Conservation (phyloP, 1,140 invertebrate species). For the Calephelis nemesis region DNA sequence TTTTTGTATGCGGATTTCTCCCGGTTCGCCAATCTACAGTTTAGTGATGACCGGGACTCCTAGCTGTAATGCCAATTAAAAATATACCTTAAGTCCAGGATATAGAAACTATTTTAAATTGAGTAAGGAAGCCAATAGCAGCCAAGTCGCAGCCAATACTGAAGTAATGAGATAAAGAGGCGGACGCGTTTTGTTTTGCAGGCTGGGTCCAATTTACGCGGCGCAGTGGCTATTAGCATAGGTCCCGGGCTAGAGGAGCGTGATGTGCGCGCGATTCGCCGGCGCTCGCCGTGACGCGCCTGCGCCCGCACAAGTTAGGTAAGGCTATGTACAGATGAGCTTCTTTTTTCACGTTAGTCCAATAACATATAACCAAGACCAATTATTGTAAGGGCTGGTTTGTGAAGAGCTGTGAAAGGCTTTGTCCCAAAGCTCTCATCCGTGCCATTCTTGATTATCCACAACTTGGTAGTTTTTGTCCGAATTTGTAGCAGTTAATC, state of each 20-base stretch:
- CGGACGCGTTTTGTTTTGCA: conserved; percentile 73
- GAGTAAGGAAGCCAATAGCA: no score
- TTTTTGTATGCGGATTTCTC: conserved; percentile 77
- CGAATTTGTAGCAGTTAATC: no score
- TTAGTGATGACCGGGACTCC: conserved; percentile 46
- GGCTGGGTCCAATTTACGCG: conserved; percentile 75
- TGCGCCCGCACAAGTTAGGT: conserved; percentile 40
- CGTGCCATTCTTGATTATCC: no score
- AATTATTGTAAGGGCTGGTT: no score
- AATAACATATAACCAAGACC: no score
- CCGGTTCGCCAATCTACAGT: conserved; percentile 61
- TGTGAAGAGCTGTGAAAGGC: no score
- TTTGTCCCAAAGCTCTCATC: no score
- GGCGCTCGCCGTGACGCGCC: conserved; percentile 43
- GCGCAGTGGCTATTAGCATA: conserved; percentile 73
- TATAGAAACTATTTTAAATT: conserved; percentile 45
- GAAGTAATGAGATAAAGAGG: conserved; percentile 76
- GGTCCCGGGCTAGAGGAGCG: conserved; percentile 54
- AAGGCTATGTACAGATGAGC: neutral
- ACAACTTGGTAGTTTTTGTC: no score
- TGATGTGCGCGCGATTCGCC: conserved; percentile 61
- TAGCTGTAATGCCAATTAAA: conserved; percentile 36
- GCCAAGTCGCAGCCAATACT: conserved; percentile 50
- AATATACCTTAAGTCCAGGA: conserved; percentile 40
- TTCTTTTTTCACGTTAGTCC: no score